Evolutionary conservation across 1,140 invertebrate species (phyloP), one percentile per base, ranked within the genome.

Genomic region (Contarinia nasturtii): DNA sequence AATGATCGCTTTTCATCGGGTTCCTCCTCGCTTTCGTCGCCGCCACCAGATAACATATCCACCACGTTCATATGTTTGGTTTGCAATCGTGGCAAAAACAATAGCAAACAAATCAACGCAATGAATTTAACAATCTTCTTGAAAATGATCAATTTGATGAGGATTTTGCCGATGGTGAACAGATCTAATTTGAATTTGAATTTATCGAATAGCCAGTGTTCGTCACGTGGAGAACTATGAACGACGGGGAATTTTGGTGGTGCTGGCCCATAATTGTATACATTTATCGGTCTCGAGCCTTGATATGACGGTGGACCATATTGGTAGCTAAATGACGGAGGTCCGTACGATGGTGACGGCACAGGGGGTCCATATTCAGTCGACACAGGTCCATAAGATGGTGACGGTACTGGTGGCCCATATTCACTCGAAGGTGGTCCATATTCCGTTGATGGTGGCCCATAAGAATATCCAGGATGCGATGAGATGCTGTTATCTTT

Each of bases 51-150:
- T 27, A 56, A 14, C 18, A 14, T 7, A 15, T 42, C 46, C 15
- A 33, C 62, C 5, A 56, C 59, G 0, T 60, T 27, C 27, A 27
- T 27, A 5, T 27, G 27, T 10, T 27, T 27, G 27, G 27, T 27
- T 49, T 74, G 75, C 12, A 84, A 61, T 55, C 79, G 79, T 0
- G 81, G 81, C 45, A 85, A 74, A 49, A 85, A 80, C 8, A 85
- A 57, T 46, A 85, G 56, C 50, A 85, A 64, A 56, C 77, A 83
- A 46, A 83, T 70, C 1, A 82, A 61, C 0, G 76, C 80, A 33
- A 83, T 75, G 56, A 82, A 82, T 55, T 81, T 82, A 15, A 83
- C 76, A 44, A 82, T 75, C 61, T 83, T 77, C 58, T 83, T 82
- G 53, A 83, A 82, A 50, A 83, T 77, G 1, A 82, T 63, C 7